Percentiles rank a stretch among this genome's conserved stretches.
Evolutionary conservation across 1,140 invertebrate genomes (phyloP).

Genomic region (Potamilus streckersoni): DNA sequence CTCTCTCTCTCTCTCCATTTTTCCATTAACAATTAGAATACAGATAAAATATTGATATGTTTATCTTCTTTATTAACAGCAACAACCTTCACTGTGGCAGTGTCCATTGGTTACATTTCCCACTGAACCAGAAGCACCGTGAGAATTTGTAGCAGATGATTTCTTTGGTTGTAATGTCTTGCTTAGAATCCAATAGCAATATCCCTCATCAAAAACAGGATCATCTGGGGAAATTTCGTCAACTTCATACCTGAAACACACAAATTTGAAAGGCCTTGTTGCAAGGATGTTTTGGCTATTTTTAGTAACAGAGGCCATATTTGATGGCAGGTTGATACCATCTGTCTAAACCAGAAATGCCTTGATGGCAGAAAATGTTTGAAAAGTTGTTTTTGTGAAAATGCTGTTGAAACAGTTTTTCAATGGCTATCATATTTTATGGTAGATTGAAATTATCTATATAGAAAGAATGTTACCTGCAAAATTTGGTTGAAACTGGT

Average conservation of each 20-base stretch:
- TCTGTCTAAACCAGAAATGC: not conserved
- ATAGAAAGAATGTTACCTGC: too few species aligned
- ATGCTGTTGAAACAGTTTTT: not conserved
- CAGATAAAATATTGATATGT: too few species aligned
- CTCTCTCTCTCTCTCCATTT: too few species aligned
- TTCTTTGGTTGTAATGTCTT: conserved; percentile 45
- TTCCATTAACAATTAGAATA: too few species aligned
- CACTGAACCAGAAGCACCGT: not conserved
- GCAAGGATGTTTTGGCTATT: not conserved
- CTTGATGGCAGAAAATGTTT: not conserved
- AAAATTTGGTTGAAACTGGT: too few species aligned
- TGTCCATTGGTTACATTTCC: conserved; percentile 15
- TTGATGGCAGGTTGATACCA: not conserved
- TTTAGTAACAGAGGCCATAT: not conserved
- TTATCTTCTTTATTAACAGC: too few species aligned
- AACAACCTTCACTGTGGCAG: too few species aligned
- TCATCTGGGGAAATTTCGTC: conserved; percentile 70
- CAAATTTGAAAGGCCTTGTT: not conserved
- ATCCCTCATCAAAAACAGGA: conserved; percentile 56
- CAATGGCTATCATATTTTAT: not conserved
- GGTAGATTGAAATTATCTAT: not conserved
- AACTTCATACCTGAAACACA: conserved; percentile 69
- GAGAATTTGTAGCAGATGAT: conserved; percentile 5
- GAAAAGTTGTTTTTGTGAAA: not conserved
- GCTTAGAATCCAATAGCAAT: conserved; percentile 61